Evolutionary conservation across 2,888 invertebrate genomes (phyloP).

Genomic region (Drosophila helvetica): DNA sequence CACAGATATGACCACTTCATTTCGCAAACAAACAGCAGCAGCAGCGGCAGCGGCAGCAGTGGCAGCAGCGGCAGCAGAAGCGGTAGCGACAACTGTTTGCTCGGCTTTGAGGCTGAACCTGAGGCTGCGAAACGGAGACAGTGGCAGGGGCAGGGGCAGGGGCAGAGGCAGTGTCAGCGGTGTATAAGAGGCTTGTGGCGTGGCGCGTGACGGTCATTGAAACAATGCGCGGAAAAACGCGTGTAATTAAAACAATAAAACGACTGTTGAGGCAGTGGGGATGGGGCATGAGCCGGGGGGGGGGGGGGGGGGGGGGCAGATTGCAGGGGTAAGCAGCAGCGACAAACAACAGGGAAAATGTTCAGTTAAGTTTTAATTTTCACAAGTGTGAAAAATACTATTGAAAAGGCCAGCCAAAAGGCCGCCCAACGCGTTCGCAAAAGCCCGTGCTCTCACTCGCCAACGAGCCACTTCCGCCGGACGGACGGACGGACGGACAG

Average conservation of each 20-base stretch:
- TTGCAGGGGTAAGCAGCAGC: constrained; percentile 6
- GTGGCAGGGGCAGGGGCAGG: constrained; percentile 9
- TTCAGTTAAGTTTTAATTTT: constrained; percentile 76
- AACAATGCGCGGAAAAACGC: constrained; percentile 76
- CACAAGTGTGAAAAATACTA: constrained; percentile 74
- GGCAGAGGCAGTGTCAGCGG: constrained; percentile 23
- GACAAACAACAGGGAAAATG: constrained; percentile 52
- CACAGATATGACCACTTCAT: constrained; percentile 74
- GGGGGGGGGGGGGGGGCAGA: constrained; percentile 40
- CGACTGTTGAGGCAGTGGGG: neutral
- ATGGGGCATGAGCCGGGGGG: too few relatives aligned
- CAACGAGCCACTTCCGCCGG: constrained; percentile 65
- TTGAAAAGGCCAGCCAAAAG: constrained; percentile 62
- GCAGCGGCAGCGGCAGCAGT: constrained; percentile 1
- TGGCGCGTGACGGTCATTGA: constrained; percentile 74
- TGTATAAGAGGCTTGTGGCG: constrained; percentile 58
- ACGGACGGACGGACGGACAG: constrained; percentile 9
- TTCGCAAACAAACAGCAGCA: constrained; percentile 60
- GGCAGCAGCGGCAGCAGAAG: constrained; percentile 19
- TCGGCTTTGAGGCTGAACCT: constrained; percentile 13
- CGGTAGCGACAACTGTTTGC: constrained; percentile 45
- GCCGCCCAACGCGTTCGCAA: constrained; percentile 32
- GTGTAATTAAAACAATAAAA: constrained; percentile 77
- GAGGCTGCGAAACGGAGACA: neutral
- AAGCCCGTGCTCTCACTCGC: constrained; percentile 43